These are phyloP conservation scores for Tetragnatha versicolor DNA, from an alignment of 1,140 invertebrate species.

Conservation along the genomic window DNA sequence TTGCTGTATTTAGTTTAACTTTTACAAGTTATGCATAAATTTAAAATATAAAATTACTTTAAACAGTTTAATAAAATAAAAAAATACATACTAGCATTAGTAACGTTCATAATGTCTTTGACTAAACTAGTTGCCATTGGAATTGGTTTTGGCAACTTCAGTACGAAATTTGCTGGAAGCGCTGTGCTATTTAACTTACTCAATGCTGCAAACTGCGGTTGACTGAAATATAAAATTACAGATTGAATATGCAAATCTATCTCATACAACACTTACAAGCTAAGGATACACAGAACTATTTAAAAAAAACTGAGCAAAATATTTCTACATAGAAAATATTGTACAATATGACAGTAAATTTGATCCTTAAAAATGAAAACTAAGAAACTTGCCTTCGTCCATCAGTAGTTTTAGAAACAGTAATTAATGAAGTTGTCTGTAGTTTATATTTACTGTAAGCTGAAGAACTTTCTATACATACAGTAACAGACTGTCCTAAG, in stretches of 20 bases:
- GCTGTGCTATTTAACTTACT: conserved; percentile 84
- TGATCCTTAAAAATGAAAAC: too few relatives aligned
- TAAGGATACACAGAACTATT: background rate
- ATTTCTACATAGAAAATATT: too few relatives aligned
- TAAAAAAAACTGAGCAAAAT: too few relatives aligned
- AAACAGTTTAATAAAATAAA: conserved; percentile 54
- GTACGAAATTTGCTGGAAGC: conserved; percentile 88
- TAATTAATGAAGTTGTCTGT: conserved; percentile 79
- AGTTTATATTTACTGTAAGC: conserved; percentile 88
- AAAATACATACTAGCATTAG: conserved; percentile 61
- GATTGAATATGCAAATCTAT: background rate
- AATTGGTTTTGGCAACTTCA: conserved; percentile 85
- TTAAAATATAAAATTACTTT: too few relatives aligned
- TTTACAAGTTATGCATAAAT: too few relatives aligned
- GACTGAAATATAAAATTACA: conserved; percentile 60
- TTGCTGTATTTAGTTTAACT: too few relatives aligned
- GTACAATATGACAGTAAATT: too few relatives aligned
- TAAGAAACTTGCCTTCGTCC: conserved; percentile 82
- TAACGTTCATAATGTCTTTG: conserved; percentile 76
- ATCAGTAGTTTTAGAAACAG: conserved; percentile 74
- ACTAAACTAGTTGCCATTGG: conserved; percentile 81
- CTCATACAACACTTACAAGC: background rate
- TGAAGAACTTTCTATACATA: conserved; percentile 87
- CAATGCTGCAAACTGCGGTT: conserved; percentile 80
- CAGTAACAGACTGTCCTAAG: conserved; percentile 85